Conservation (phyloP, 1,140 invertebrate genomes). For the Rhynchophorus ferrugineus region DNA sequence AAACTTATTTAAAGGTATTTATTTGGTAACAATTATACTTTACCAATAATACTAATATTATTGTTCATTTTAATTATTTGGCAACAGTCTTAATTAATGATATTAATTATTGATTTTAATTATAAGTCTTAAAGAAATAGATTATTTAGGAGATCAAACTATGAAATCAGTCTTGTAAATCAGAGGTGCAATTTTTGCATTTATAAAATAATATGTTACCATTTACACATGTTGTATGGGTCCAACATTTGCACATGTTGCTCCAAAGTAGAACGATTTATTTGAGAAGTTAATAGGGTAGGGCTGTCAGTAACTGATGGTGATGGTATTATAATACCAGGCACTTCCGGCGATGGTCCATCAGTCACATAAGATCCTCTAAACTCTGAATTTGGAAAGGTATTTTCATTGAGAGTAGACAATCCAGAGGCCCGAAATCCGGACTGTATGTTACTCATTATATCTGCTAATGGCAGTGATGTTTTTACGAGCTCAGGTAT, state of each 20-base stretch:
- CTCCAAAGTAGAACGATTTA: constrained; percentile 5
- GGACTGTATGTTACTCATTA: constrained; percentile 8
- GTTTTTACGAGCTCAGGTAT: constrained; percentile 39
- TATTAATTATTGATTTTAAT: too few species aligned
- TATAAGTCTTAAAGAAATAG: too few species aligned
- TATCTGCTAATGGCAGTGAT: constrained; percentile 31
- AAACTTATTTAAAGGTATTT: too few species aligned
- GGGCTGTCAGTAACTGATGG: neutral
- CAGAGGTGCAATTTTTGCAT: constrained; percentile 16
- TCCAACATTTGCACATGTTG: constrained; percentile 8
- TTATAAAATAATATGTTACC: constrained; percentile 11
- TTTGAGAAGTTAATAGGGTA: constrained; percentile 12
- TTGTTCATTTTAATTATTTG: too few species aligned
- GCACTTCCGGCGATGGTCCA: constrained; percentile 4
- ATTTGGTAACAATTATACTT: too few species aligned
- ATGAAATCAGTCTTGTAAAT: too few species aligned
- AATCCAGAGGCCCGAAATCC: constrained; percentile 22
- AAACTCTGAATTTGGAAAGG: constrained; percentile 20
- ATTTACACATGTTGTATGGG: constrained; percentile 10
- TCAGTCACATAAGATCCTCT: constrained; percentile 11
- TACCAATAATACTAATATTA: too few species aligned
- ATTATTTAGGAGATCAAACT: too few species aligned
- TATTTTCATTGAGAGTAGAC: constrained; percentile 20
- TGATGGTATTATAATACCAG: neutral
- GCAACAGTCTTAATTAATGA: too few species aligned